These are phyloP conservation scores for Oxygymnocypris stewartii DNA, from an alignment of 2,113 vertebrate species.

Conservation along the genomic window DNA sequence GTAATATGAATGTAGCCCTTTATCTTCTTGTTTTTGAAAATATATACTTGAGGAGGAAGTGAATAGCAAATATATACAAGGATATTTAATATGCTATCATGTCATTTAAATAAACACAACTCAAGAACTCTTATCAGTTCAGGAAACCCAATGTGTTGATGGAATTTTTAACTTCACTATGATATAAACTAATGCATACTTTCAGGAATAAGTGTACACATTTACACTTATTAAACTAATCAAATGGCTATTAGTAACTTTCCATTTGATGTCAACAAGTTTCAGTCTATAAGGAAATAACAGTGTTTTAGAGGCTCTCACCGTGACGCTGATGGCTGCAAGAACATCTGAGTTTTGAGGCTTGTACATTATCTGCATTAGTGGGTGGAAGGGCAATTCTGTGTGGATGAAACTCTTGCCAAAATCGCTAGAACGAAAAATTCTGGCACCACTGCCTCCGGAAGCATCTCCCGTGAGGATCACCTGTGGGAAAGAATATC, in stretches of 20 bases:
- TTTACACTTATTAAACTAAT: background rate
- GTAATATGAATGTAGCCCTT: background rate
- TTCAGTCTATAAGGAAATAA: background rate
- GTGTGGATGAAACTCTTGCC: constrained; percentile 79
- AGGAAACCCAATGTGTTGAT: background rate
- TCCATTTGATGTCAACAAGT: background rate
- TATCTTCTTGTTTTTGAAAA: background rate
- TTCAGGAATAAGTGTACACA: background rate
- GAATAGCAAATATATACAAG: background rate
- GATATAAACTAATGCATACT: background rate
- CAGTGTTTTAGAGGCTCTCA: constrained; percentile 63
- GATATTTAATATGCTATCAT: background rate
- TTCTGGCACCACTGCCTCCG: constrained; percentile 73
- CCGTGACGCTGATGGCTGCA: constrained; percentile 79
- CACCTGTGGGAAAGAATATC: constrained; percentile 73
- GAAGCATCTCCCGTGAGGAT: constrained; percentile 88
- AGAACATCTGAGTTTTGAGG: constrained; percentile 76
- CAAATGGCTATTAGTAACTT: background rate
- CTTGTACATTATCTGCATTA: constrained; percentile 83
- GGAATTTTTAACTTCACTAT: background rate
- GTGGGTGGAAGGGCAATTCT: constrained; percentile 83
- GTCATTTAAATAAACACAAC: background rate
- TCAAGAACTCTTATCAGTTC: background rate
- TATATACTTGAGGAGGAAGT: background rate
- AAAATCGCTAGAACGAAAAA: constrained; percentile 85